Conservation (phyloP, 2,797 vertebrate genomes). For the Ambastaia sidthimunki region DNA sequence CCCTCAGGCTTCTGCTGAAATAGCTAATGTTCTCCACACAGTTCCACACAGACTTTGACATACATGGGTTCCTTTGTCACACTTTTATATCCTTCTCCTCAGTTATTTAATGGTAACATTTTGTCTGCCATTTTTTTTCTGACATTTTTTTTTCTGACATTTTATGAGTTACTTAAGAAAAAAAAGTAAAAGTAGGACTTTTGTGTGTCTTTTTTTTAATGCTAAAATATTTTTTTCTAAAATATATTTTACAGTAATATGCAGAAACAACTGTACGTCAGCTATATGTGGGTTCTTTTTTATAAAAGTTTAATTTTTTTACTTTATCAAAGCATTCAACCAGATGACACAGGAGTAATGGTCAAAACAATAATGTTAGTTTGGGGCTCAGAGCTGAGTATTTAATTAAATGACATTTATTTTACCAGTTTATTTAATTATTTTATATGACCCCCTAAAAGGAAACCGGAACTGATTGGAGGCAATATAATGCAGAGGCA, state of each 20-base stretch:
- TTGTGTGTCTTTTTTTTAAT: background rate
- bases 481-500: background rate
- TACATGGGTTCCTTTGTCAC: background rate
- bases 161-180: background rate
- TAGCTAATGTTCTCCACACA: conserved; percentile 14
- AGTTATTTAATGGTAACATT: background rate
- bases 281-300: background rate
- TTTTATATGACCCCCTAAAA: background rate
- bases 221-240: background rate
- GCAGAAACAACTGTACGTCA: background rate
- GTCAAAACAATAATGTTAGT: background rate
- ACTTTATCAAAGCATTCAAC: background rate
- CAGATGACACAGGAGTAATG: background rate
- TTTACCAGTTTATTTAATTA: background rate
- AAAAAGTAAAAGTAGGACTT: background rate
- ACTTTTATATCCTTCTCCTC: background rate
- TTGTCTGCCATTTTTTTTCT: background rate
- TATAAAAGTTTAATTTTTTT: background rate
- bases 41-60: conserved; percentile 24
- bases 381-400: background rate
- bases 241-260: background rate
- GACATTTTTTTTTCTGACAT: background rate
- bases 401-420: background rate
- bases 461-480: background rate
- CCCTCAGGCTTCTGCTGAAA: conserved; percentile 17